Conservation (phyloP, 2,797 vertebrate genomes). For the Takifugu rubripes region DNA sequence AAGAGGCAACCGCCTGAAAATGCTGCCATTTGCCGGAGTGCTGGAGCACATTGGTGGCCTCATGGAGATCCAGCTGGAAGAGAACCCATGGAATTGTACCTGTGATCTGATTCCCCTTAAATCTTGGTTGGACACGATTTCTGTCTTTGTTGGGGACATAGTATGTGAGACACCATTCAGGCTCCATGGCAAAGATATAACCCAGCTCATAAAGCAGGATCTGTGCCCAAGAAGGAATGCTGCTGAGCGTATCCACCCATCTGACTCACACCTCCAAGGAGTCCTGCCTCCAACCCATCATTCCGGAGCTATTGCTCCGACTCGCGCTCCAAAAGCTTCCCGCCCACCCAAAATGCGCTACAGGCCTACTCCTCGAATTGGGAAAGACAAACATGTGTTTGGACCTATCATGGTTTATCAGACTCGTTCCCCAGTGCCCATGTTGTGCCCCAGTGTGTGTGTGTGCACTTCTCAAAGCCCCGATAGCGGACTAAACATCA, state of each 20-base stretch:
- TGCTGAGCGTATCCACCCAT: slow-evolving; percentile 76
- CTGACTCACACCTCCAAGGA: slow-evolving; percentile 81
- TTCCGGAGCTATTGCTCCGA: slow-evolving; percentile 81
- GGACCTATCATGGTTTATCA: slow-evolving; percentile 99
- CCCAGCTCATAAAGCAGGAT: slow-evolving; percentile 94
- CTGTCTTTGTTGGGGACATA: slow-evolving; percentile 93
- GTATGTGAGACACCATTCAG: slow-evolving; percentile 96
- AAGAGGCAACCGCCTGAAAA: slow-evolving; percentile 92
- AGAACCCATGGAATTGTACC: slow-evolving; percentile 98
- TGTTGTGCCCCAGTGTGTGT: slow-evolving; percentile 88
- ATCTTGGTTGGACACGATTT: slow-evolving; percentile 97
- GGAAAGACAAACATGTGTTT: slow-evolving; percentile 92
- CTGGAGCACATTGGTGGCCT: slow-evolving; percentile 97
- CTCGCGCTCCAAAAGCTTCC: slow-evolving; percentile 86
- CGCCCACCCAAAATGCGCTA: slow-evolving; percentile 91
- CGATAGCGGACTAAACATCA: slow-evolving; percentile 92
- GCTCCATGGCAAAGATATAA: slow-evolving; percentile 94
- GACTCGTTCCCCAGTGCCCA: slow-evolving; percentile 91
- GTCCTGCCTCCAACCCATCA: slow-evolving; percentile 82
- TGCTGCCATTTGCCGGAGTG: slow-evolving; percentile 92
- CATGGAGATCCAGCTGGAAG: slow-evolving; percentile 98
- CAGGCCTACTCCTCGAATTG: slow-evolving; percentile 87
- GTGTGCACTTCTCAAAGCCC: slow-evolving; percentile 93
- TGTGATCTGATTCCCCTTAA: slow-evolving; percentile 95
- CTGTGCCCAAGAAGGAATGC: slow-evolving; percentile 89